phyloP scores from a whole-genome alignment of 2,888 invertebrate genomes.

The Ectropis crepuscularia region DNA sequence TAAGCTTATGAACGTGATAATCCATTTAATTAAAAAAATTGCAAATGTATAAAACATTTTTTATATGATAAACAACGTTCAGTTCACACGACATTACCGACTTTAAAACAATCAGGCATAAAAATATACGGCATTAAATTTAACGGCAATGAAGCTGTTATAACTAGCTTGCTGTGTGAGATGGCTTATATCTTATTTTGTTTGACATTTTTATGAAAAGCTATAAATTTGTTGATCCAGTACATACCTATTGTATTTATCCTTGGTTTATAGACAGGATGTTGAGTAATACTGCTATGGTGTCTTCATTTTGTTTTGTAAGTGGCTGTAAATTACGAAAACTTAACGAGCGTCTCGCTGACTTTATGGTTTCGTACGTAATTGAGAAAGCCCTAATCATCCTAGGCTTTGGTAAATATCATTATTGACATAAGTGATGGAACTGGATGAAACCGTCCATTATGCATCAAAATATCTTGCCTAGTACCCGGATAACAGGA shows the following conservation, averaged over 20 bases:
- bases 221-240: constrained; percentile 12
- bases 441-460: no score
- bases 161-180: constrained; percentile 10
- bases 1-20: no score
- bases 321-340: constrained; percentile 50
- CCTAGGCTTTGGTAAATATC: no score
- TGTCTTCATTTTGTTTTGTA: constrained; percentile 48
- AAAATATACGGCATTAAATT: constrained; percentile 19
- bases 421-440: no score
- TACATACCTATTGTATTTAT: constrained; percentile 21
- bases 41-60: no score
- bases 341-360: constrained; percentile 40
- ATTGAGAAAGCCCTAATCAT: constrained; percentile 35
- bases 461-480: no score
- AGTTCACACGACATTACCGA: no score
- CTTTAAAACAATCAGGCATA: constrained; percentile 2
- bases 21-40: no score
- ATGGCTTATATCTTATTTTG: constrained; percentile 2
- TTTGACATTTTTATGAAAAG: constrained; percentile 21
- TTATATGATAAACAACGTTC: no score
- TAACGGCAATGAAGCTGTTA: constrained; percentile 15
- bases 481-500: no score
- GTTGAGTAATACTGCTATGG: constrained; percentile 44
- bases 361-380: constrained; percentile 40
- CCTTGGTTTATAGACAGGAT: constrained; percentile 40